Evolutionary conservation across 1,140 invertebrate species (phyloP).

Genomic region (Aporrectodea caliginosa): DNA sequence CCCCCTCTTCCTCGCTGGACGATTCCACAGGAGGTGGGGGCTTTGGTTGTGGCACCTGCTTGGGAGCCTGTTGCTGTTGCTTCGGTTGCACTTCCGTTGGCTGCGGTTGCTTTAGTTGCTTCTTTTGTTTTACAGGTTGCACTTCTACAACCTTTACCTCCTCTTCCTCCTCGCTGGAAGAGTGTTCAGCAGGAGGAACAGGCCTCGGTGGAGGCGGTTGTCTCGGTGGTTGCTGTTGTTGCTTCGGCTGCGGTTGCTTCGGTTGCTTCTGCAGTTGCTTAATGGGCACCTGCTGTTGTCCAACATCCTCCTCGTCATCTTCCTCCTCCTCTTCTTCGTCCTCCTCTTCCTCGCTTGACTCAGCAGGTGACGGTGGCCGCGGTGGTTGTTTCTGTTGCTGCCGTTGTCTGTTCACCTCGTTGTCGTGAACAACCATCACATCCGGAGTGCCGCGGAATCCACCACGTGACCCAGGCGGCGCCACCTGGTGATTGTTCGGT

Average conservation of each 20-base stretch:
- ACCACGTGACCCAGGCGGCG: background rate
- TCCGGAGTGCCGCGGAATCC: background rate
- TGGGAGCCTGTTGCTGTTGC: background rate
- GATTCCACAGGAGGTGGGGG: background rate
- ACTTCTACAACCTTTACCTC: background rate
- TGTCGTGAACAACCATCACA: background rate
- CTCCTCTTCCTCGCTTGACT: slow-evolving; percentile 4
- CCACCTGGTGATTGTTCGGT: background rate
- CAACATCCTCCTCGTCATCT: background rate
- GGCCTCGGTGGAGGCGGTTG: background rate
- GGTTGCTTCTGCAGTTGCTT: background rate
- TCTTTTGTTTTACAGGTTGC: background rate
- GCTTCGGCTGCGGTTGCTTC: background rate
- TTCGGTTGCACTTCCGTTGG: no score
- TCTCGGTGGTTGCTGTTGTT: background rate
- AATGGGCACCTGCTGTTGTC: background rate
- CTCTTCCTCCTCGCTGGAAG: background rate
- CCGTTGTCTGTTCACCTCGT: background rate
- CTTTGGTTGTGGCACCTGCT: background rate
- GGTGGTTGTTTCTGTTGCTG: background rate
- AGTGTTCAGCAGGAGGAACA: background rate
- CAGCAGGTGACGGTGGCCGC: background rate
- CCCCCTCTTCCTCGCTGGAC: slow-evolving; percentile 9
- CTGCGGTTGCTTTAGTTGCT: slow-evolving; percentile 1
- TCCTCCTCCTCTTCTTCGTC: slow-evolving; percentile 26